Conservation (phyloP, 1,140 invertebrate genomes). For the Brachionus plicatilis region DNA sequence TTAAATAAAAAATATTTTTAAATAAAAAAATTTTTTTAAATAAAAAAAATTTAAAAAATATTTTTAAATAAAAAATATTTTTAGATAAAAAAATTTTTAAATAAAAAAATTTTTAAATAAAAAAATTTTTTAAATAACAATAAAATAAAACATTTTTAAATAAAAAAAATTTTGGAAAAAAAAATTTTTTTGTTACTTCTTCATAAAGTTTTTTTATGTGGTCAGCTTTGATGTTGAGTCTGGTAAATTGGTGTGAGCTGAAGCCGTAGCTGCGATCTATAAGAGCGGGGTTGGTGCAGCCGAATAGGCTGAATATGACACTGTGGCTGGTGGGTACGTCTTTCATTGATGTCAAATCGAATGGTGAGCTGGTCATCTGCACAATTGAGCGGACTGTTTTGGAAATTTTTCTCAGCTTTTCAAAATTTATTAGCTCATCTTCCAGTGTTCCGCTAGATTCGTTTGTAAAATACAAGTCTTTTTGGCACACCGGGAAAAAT, state of each 20-base stretch:
- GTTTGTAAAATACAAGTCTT: conserved; percentile 58
- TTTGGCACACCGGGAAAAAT: conserved; percentile 76
- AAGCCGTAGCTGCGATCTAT: background rate
- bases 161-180: background rate
- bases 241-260: background rate
- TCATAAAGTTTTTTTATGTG: conserved; percentile 36
- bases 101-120: background rate
- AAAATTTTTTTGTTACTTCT: background rate
- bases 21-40: no score
- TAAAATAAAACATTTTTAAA: no score
- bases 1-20: background rate
- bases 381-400: conserved; percentile 86
- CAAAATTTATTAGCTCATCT: conserved; percentile 70
- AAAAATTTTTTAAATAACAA: background rate
- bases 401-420: conserved; percentile 95
- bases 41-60: background rate
- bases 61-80: no score
- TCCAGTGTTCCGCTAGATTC: conserved; percentile 8
- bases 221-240: background rate
- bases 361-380: conserved; percentile 89
- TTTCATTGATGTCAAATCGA: conserved; percentile 43
- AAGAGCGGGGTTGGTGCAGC: background rate
- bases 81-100: no score
- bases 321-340: conserved; percentile 10
- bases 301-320: conserved; percentile 10